Base-by-base conservation (phyloP, 2,113 vertebrate genomes). In the Halichoeres trimaculatus region DNA sequence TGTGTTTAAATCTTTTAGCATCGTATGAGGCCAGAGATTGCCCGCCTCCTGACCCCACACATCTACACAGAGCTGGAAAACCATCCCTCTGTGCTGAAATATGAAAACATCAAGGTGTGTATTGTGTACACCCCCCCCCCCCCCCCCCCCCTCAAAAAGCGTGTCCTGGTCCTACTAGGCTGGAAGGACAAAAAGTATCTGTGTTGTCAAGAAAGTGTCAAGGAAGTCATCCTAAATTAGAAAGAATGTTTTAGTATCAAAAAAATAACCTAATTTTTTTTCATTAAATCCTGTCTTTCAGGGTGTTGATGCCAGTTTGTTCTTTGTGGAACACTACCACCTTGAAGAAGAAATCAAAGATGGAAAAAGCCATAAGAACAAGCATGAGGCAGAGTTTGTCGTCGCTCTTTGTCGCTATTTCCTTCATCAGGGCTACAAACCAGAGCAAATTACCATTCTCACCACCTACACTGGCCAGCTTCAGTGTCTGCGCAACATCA, bases 21-120 rank as follows among this genome's bases (percentile, higher is more conserved):
- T 86, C 96, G 97, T 41, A 98, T 98, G 97, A 93, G 96, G 55
- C 97, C 97, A 74, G 96, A 98, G 67, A 99, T 99, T 36, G 96
- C 97, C 55, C 88, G 78, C 34, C 96, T 99, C 51, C 89, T 98
- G 85, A 95, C 93, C 17, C 97, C 97, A 45, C 96, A 97, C 80
- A 95, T 98, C 86, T 99, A 99, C 75, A 50, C 89, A 48, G 87
- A 95, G 23, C 88, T 98, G 74, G 93, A 97, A 89, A 98, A 99
- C 74, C 97, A 98, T 80, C 93, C 95, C 6, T 97, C 96, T 79
- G 97, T 99, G 50, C 85, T 96, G 66, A 71, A 93, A n/a, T 98
- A 97, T 38, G 96, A 97, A 38, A 94, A 94, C 83, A 91, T 99
- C 84, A 97, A 96, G 94, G 97, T 98, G 55, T 80, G 88, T 87